These are phyloP conservation scores for Nasonia vitripennis DNA, from an alignment of 1,140 invertebrate species.

Conservation along the genomic window DNA sequence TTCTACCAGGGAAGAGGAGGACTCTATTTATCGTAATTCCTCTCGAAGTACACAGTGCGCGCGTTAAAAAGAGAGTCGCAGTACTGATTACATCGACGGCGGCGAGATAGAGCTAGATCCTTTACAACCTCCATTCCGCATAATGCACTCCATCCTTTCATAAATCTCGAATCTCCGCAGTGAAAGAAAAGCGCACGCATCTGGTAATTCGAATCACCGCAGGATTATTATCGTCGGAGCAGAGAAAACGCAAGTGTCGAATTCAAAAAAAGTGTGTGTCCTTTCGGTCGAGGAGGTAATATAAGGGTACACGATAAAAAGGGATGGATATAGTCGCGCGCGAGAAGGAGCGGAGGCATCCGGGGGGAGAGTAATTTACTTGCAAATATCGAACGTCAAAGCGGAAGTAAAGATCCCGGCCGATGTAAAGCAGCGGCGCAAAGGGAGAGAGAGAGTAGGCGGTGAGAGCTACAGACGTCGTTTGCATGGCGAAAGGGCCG, in stretches of 20 bases:
- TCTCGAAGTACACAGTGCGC: no score
- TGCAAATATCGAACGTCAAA: slow-evolving; percentile 47
- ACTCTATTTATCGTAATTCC: no score
- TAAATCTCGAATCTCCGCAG: not conserved
- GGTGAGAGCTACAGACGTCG: slow-evolving; percentile 15
- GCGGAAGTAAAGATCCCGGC: slow-evolving; percentile 24
- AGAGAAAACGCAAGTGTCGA: slow-evolving; percentile 41
- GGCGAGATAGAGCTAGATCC: no score
- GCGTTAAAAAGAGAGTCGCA: no score
- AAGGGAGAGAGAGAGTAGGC: slow-evolving; percentile 10
- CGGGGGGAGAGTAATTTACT: slow-evolving; percentile 49
- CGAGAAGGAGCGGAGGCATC: slow-evolving; percentile 25
- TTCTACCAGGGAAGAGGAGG: no score
- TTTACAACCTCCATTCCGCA: not conserved
- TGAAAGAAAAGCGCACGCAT: not conserved
- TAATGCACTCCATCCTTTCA: not conserved
- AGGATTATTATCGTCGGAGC: not conserved
- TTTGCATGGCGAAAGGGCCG: slow-evolving; percentile 28
- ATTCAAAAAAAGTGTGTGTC: slow-evolving; percentile 18
- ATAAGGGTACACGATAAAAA: slow-evolving; percentile 11
- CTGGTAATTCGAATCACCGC: not conserved
- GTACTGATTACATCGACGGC: no score
- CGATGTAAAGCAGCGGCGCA: slow-evolving; percentile 33
- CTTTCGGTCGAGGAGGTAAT: not conserved
- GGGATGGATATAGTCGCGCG: not conserved